Evolutionary conservation across 2,113 vertebrate genomes (phyloP), one percentile per base, ranked within the genome.

Genomic region (Sclerurus mexicanus): DNA sequence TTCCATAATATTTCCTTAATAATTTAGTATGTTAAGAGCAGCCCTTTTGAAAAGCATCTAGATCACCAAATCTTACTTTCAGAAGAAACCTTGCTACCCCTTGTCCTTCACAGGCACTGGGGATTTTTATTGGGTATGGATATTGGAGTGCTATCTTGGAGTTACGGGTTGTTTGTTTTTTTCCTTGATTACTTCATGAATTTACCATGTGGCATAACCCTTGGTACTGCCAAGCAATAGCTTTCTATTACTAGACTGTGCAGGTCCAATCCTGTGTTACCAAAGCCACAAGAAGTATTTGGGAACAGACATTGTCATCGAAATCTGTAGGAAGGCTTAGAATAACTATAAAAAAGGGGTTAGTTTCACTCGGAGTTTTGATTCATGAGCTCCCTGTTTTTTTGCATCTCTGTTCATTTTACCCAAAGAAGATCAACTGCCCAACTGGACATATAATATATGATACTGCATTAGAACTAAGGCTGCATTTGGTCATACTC

Each of bases 401-500:
- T 93, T 76, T 90, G 66, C 94, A 35, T 92, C 1, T 82, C 83
- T 87, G 37, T 63, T 97, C 79, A 47, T 93, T 96, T 94, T 89
- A 94, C 71, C 74, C 58, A 27, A 91, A 89, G 63, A 91, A 94
- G 81, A 96, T 82, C 95, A 96, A 69, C 95, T 97, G 96, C 91
- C 95, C 95, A 95, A 81, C 62, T 93, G 94, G 96, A 95, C 91
- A 31, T 85, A 53, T 96, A 96, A 96, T 96, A 92, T 96, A 96
- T 94, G 94, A 77, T 93, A 69, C 93, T 79, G 87, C 94, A 94
- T 96, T 96, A 97, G 53, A 94, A 86, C 74, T 69, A 77, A 94
- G 87, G 85, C 91, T 91, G 94, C 85, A 47, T 87, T 96, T 96
- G 94, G 93, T 91, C 89, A 83, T 83, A 67, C 78, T 96, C 93